These are phyloP conservation scores for Sporophila hypoxantha DNA, from an alignment of 2,113 vertebrate genomes.

Conservation along the genomic window DNA sequence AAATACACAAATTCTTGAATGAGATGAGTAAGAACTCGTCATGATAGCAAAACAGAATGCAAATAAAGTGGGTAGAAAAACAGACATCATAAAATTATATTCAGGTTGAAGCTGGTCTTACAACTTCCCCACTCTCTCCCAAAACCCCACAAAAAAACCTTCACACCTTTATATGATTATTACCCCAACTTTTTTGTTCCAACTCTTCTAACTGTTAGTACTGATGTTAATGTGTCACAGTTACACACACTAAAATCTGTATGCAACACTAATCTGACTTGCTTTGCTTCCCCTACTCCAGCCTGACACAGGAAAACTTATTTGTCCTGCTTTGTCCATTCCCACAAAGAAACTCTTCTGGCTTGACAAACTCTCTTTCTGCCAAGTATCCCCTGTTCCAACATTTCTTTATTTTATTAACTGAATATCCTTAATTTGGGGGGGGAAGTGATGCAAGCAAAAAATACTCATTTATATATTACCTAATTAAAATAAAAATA, in stretches of 20 bases:
- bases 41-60: background rate
- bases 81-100: fast-evolving
- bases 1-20: background rate
- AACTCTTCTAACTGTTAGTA: background rate
- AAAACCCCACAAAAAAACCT: background rate
- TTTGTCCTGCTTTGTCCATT: background rate
- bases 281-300: background rate
- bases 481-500: background rate
- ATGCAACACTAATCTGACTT: background rate
- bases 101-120: background rate
- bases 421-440: background rate
- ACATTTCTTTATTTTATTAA: background rate
- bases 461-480: background rate
- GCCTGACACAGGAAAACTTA: background rate
- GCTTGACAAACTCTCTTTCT: background rate
- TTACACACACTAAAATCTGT: background rate
- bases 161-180: background rate
- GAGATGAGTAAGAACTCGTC: background rate
- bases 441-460: background rate
- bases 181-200: background rate
- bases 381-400: background rate
- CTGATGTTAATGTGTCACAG: background rate
- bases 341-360: background rate
- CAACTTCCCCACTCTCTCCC: fast-evolving
- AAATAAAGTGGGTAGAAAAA: background rate